Conservation (phyloP, 2,888 invertebrate species). For the Caenorhabditis sinica region DNA sequence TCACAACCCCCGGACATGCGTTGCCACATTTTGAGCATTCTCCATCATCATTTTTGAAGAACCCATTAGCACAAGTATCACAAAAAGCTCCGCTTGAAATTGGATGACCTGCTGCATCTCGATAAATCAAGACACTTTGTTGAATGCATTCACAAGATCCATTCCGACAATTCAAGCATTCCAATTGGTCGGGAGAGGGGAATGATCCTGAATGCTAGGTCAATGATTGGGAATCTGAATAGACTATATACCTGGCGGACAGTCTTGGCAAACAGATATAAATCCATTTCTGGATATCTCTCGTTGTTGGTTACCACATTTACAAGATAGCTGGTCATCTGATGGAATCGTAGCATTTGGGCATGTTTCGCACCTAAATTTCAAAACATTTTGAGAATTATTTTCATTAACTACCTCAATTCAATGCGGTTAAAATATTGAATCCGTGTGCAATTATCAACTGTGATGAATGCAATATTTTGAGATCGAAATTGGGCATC, state of each 20-base stretch:
- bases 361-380: slow-evolving; percentile 58
- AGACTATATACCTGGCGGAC: slow-evolving; percentile 23
- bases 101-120: slow-evolving; percentile 23
- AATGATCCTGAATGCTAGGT: slow-evolving; percentile 8
- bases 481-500: slow-evolving; percentile 26
- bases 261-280: slow-evolving; percentile 39
- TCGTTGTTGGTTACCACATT: slow-evolving; percentile 16
- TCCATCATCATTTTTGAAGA: slow-evolving; percentile 18
- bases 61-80: slow-evolving; percentile 45
- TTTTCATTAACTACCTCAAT: slow-evolving; percentile 32
- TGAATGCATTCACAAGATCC: slow-evolving; percentile 52
- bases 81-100: slow-evolving; percentile 46
- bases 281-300: slow-evolving; percentile 29
- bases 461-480: slow-evolving; percentile 26
- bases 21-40: slow-evolving; percentile 34
- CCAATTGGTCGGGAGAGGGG: slow-evolving; percentile 30
- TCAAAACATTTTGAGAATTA: no score
- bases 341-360: slow-evolving; percentile 62
- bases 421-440: slow-evolving; percentile 58
- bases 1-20: slow-evolving; percentile 23
- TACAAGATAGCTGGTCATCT: slow-evolving; percentile 19
- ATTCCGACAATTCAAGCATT: slow-evolving; percentile 56
- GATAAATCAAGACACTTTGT: slow-evolving; percentile 28
- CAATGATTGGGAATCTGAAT: background rate
- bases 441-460: slow-evolving; percentile 45